A percentile compares a stretch with the other conserved stretches of the same genome.
phyloP scores from a whole-genome alignment of 2,888 invertebrate genomes.

The Metacarcinus magister region DNA sequence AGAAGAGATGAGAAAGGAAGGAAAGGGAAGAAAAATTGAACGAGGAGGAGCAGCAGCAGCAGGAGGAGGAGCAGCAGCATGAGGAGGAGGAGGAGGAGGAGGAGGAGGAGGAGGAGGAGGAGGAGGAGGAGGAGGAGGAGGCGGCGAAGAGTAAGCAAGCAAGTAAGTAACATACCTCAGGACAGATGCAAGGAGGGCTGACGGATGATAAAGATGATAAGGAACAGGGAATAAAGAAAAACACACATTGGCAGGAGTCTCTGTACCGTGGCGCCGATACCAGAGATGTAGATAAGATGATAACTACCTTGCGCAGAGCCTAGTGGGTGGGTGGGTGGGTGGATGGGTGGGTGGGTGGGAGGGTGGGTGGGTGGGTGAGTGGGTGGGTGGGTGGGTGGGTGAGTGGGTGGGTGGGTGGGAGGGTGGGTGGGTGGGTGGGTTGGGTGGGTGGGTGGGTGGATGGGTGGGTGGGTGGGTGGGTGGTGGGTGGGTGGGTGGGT shows the following conservation, averaged over 20 bases:
- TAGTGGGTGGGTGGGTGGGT: too few relatives aligned
- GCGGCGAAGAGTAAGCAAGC: neutral
- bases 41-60: neutral
- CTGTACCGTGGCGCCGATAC: neutral
- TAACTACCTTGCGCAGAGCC: neutral
- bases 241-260: slow-evolving; percentile 9
- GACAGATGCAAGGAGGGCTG: neutral
- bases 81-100: neutral
- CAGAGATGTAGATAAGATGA: neutral
- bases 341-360: neutral
- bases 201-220: too few relatives aligned
- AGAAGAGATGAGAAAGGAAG: too few relatives aligned
- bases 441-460: too few relatives aligned
- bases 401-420: too few relatives aligned
- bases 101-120: neutral
- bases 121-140: neutral
- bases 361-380: too few relatives aligned
- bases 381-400: too few relatives aligned
- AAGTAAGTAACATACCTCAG: neutral
- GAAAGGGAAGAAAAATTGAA: too few relatives aligned
- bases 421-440: too few relatives aligned
- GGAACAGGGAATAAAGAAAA: neutral
- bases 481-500: too few relatives aligned
- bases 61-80: neutral
- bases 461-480: too few relatives aligned